Evolutionary conservation across 1,140 invertebrate genomes (phyloP).

Genomic region (Drosophila lacteicornis): DNA sequence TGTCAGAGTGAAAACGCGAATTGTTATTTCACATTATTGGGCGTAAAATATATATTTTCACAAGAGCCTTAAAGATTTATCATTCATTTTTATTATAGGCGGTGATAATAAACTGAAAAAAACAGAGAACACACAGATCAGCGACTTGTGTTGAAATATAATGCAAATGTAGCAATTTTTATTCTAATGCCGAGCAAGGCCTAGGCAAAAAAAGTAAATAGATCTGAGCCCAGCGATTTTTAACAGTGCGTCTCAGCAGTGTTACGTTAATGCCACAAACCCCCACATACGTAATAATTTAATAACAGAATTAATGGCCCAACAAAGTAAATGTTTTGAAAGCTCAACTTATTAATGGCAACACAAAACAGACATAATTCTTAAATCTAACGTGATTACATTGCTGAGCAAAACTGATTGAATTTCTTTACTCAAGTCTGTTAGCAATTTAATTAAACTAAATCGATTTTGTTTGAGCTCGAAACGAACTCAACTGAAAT

Average conservation of each 20-base stretch:
- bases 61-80: neutral
- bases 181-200: conserved; percentile 50
- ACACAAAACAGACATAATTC: conserved; percentile 18
- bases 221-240: conserved; percentile 15
- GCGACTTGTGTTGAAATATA: conserved; percentile 32
- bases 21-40: conserved; percentile 11
- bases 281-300: neutral
- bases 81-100: neutral
- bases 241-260: conserved; percentile 12
- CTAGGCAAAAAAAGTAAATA: conserved; percentile 34
- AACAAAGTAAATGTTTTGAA: conserved; percentile 11
- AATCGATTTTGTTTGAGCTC: conserved; percentile 7
- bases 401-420: conserved; percentile 2
- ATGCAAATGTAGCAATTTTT: conserved; percentile 66
- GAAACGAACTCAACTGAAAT: neutral
- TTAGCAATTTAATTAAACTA: neutral
- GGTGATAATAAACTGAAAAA: conserved; percentile 18
- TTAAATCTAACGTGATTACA: conserved; percentile 13
- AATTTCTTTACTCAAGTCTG: conserved; percentile 1
- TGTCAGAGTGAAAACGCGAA: conserved; percentile 19
- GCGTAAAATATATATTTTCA: neutral
- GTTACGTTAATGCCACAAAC: neutral
- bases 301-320: conserved; percentile 15
- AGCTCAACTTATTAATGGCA: conserved; percentile 3
- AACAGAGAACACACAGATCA: neutral